phyloP scores from a whole-genome alignment of 2,113 vertebrate genomes.

The Cyphomyrus discorhynchus region DNA sequence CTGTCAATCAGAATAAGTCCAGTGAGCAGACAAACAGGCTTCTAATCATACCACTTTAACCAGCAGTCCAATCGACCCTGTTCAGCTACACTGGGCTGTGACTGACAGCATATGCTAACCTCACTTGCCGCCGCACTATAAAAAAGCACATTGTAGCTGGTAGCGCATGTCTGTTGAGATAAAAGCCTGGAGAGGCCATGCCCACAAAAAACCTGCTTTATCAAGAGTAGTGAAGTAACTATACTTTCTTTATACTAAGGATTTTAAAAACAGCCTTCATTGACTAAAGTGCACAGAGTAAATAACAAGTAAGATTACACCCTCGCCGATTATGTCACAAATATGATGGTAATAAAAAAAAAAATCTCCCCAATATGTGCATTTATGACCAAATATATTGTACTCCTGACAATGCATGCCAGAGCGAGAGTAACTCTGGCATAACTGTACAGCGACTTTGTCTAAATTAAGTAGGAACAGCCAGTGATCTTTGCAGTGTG shows the following conservation, averaged over 20 bases:
- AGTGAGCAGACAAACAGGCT: not conserved
- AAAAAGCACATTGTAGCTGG: not conserved
- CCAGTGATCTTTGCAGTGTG: not conserved
- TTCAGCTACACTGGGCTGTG: not conserved
- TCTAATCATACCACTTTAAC: not conserved
- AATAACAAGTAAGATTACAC: not conserved
- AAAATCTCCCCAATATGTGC: not conserved
- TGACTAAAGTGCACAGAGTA: no score
- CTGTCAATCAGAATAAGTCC: not conserved
- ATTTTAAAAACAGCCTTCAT: no score
- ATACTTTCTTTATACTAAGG: not conserved
- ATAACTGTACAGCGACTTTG: not conserved
- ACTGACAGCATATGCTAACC: not conserved
- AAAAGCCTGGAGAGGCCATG: not conserved
- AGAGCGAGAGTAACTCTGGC: not conserved
- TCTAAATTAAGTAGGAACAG: not conserved
- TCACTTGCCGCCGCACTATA: not conserved
- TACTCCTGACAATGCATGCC: not conserved
- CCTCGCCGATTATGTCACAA: not conserved
- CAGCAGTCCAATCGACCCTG: not conserved
- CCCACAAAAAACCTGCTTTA: not conserved
- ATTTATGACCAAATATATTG: not conserved
- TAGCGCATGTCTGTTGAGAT: not conserved
- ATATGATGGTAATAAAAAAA: not conserved
- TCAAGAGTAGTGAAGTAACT: not conserved